These are phyloP conservation scores for Phoxinus dragarum DNA, from an alignment of 2,797 vertebrate genomes.

Conservation along the genomic window DNA sequence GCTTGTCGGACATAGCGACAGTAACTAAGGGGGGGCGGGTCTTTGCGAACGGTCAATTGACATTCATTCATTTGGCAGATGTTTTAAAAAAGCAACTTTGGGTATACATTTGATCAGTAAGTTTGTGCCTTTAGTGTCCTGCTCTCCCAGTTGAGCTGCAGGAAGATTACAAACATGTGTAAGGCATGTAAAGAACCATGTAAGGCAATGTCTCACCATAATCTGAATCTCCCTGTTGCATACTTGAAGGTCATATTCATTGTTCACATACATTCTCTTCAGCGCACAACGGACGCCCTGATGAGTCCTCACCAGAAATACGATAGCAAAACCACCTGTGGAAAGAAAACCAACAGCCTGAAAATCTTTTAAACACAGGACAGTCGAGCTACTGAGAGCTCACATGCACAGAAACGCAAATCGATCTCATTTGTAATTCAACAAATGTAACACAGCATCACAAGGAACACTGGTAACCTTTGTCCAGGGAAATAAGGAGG, in stretches of 20 bases:
- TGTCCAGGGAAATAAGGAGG: conserved; percentile 17
- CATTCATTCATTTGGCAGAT: background rate
- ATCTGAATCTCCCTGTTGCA: conserved; percentile 99
- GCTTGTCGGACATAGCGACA: too few relatives aligned
- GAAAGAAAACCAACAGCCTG: conserved; percentile 18
- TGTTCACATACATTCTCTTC: conserved; percentile 99
- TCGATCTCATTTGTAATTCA: conserved; percentile 14
- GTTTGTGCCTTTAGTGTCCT: background rate
- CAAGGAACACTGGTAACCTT: conserved; percentile 19
- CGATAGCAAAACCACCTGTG: conserved; percentile 96
- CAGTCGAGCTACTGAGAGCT: conserved; percentile 9
- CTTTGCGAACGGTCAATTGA: background rate
- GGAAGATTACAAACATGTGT: background rate
- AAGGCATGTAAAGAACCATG: background rate
- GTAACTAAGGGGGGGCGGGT: too few relatives aligned
- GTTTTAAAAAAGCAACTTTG: background rate
- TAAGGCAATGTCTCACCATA: conserved; percentile 85
- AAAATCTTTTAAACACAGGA: background rate
- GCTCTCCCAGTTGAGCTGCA: background rate
- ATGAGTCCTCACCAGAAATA: conserved; percentile 94
- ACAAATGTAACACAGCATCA: conserved; percentile 16
- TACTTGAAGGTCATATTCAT: conserved; percentile 93
- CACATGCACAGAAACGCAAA: conserved; percentile 12
- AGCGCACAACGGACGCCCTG: conserved; percentile 93
- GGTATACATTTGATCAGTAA: background rate